These are phyloP conservation scores for Notamacropus eugenii DNA, from an alignment of 2,797 vertebrate species.

Conservation along the genomic window DNA sequence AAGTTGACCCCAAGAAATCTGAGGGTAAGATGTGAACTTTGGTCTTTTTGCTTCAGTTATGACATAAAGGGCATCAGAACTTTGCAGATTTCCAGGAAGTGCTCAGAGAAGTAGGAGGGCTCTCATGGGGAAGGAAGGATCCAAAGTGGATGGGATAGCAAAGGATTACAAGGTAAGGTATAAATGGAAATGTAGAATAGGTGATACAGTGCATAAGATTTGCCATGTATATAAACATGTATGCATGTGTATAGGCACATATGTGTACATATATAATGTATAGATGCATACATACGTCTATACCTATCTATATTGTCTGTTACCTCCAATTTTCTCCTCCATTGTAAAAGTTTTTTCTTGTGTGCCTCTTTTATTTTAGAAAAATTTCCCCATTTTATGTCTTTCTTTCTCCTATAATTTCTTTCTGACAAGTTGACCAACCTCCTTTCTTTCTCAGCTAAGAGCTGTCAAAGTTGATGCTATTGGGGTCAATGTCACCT, in stretches of 20 bases:
- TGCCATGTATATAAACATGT: too few species aligned
- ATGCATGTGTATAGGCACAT: too few species aligned
- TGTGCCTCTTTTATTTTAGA: too few species aligned
- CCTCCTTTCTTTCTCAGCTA: too few species aligned
- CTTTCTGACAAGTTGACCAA: too few species aligned
- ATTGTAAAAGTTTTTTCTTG: too few species aligned
- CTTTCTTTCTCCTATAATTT: too few species aligned
- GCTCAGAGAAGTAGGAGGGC: not conserved
- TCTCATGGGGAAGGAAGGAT: not conserved
- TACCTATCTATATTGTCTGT: too few species aligned
- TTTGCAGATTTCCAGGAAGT: not conserved
- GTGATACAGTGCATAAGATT: not conserved
- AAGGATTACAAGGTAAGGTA: not conserved
- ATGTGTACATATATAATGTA: not conserved
- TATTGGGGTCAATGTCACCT: too few species aligned
- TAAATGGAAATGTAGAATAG: not conserved
- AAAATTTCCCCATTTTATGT: too few species aligned
- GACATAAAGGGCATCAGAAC: not conserved
- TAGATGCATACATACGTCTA: not conserved
- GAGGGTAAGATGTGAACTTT: not conserved
- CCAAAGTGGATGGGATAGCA: not conserved
- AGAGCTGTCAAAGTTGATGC: too few species aligned
- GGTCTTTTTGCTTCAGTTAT: not conserved
- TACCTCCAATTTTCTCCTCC: too few species aligned
- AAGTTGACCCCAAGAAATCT: not conserved